A percentile compares a stretch with the other conserved stretches of the same genome.
phyloP scores from a whole-genome alignment of 2,797 vertebrate genomes.

The Poecilia velifera region DNA sequence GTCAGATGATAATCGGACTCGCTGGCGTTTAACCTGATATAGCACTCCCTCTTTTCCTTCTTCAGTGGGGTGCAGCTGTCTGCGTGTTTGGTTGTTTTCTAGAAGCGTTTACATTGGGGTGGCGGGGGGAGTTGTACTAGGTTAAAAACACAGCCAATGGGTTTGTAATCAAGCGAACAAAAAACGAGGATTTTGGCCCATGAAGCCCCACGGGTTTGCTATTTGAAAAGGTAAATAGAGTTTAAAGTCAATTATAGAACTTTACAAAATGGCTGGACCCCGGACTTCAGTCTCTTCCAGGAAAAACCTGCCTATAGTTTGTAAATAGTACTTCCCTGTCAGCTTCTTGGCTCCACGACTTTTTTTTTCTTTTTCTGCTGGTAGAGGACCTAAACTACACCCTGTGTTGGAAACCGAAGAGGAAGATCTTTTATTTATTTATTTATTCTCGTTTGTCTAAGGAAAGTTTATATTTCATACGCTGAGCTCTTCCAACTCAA shows the following conservation, averaged over 20 bases:
- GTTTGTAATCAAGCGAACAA: background rate
- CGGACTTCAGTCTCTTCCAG: slow-evolving; percentile 51
- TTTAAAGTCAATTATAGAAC: background rate
- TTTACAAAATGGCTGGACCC: slow-evolving; percentile 56
- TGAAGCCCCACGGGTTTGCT: background rate
- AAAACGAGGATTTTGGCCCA: background rate
- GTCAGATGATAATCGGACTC: background rate
- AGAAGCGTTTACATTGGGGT: background rate
- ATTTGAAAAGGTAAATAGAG: background rate
- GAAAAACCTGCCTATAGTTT: slow-evolving; percentile 22
- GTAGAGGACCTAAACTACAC: slow-evolving; percentile 32
- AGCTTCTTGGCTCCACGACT: slow-evolving; percentile 30
- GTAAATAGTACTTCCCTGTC: slow-evolving; percentile 59
- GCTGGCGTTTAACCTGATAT: background rate
- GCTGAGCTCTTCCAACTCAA: slow-evolving; percentile 37
- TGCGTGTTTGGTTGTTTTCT: background rate
- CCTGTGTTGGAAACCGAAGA: slow-evolving; percentile 34
- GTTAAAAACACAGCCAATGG: background rate
- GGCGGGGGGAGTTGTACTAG: background rate
- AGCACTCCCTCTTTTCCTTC: background rate
- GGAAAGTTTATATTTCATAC: slow-evolving; percentile 2
- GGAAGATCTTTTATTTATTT: slow-evolving; percentile 31
- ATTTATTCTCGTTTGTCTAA: slow-evolving; percentile 8
- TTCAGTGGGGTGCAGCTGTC: accelerated
- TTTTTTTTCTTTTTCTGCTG: slow-evolving; percentile 34